These are phyloP conservation scores for Ganaspis sp. DNA, from an alignment of 1,140 invertebrate species.

Conservation along the genomic window DNA sequence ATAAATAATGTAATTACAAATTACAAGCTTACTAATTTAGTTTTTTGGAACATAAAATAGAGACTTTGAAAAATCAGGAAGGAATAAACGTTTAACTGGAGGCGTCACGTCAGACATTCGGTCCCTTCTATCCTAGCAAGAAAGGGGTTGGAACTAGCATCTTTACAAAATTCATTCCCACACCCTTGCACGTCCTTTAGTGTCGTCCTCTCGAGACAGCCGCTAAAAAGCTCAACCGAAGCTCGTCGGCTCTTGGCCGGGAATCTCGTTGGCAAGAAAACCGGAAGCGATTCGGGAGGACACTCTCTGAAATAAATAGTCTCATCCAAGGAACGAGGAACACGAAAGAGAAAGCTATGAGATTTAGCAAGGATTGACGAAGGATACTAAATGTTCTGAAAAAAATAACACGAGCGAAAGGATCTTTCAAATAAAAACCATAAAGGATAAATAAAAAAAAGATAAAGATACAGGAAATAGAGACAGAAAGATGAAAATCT, in stretches of 20 bases:
- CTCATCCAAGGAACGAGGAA: slow-evolving; percentile 15
- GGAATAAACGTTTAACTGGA: too few relatives aligned
- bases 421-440: neutral
- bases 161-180: slow-evolving; percentile 31
- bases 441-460: neutral
- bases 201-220: slow-evolving; percentile 26
- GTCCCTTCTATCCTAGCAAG: slow-evolving; percentile 11
- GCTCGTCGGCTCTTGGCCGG: slow-evolving; percentile 9
- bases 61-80: too few relatives aligned
- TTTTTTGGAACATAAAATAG: too few relatives aligned
- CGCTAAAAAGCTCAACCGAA: slow-evolving; percentile 28
- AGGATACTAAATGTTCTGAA: neutral
- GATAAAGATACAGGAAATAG: neutral
- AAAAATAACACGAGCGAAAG: neutral
- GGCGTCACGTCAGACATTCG: neutral
- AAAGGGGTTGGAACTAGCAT: neutral
- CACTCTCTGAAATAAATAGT: slow-evolving; percentile 18
- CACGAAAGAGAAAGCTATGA: slow-evolving; percentile 20
- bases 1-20: too few relatives aligned
- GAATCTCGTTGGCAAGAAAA: slow-evolving; percentile 10
- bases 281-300: slow-evolving; percentile 9
- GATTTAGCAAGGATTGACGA: neutral
- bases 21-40: too few relatives aligned
- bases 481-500: neutral
- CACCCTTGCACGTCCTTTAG: slow-evolving; percentile 29